Base-by-base conservation (phyloP, 2,888 invertebrate genomes). In the Apodemia duryi region DNA sequence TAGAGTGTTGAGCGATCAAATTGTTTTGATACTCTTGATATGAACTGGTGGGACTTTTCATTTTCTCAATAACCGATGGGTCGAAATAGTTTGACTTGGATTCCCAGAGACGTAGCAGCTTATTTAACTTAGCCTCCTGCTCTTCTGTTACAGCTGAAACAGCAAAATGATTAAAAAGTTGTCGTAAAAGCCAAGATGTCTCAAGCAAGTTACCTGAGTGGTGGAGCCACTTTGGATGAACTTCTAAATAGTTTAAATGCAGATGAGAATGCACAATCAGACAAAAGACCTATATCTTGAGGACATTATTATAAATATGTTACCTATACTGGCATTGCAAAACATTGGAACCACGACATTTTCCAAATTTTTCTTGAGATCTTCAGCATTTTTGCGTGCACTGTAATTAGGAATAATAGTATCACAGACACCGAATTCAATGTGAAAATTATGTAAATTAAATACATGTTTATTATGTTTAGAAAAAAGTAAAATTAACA, bases 271-370 rank as follows among this genome's bases (percentile, higher is more conserved):
- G 83, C 84, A 84, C 84, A 88, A 86, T 82, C 83, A 80, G 80
- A 84, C 80, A 85, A 87, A 79, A 87, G 81, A 86, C 91, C 89
- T 90, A 91, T 77, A 83, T 85, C 88, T 89, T 73, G 75, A 74
- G 81, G 88, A 90, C 91, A 89, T 91, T 91, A 91, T 89, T 90
- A 91, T 86, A 91, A 91, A 91, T 88, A 87, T 87, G 92, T 93
- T 93, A 87, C 95, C 95, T 82, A 96, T 94, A 85, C 96, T 95
- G 74, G 98, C 96, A 87, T 97, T 97, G 92, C 98, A 98, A 93
- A 98, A 99, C 96, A 99, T 98, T 77, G 99, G 98, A 79, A 99
- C 97, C 77, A 99, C 98, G 79, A 98, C 98, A 83, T 95, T 95
- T 93, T 98, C 98, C 90, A 99, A 94, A 81, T 97, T 96, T 90